Evolutionary conservation across 2,113 vertebrate species (phyloP).

Genomic region (Pholis gunnellus): DNA sequence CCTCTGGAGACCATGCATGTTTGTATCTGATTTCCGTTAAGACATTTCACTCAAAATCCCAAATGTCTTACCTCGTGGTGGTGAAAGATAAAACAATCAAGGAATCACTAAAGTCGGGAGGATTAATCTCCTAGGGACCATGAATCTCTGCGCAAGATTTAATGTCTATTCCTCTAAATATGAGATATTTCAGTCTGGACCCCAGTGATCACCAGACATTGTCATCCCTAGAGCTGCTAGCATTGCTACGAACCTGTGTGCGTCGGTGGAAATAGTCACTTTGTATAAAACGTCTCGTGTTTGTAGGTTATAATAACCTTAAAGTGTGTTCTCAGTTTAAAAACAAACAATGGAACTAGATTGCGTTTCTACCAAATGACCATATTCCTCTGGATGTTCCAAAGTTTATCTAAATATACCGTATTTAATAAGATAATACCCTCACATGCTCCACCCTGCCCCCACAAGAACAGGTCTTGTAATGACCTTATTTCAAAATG

Average conservation of each 20-base stretch:
- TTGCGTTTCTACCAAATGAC: background rate
- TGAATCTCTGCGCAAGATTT: background rate
- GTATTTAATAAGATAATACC: background rate
- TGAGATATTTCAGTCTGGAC: no score
- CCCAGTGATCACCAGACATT: background rate
- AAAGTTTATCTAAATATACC: background rate
- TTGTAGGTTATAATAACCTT: background rate
- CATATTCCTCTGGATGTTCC: slow-evolving; percentile 11
- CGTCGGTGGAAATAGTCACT: background rate
- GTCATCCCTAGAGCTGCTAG: background rate
- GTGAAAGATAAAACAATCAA: background rate
- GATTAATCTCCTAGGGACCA: background rate
- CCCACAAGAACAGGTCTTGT: slow-evolving; percentile 22
- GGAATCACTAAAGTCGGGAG: background rate
- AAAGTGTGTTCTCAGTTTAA: background rate
- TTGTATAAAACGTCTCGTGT: background rate
- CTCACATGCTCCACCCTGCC: slow-evolving; percentile 25
- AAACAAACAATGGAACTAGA: background rate
- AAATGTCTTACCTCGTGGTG: background rate
- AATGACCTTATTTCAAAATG: slow-evolving; percentile 64
- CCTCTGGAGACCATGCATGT: no score
- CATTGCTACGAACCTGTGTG: no score
- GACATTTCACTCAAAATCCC: no score
- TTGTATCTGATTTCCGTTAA: no score
- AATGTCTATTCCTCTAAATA: background rate